Evolutionary conservation across 2,888 invertebrate species (phyloP).

Genomic region (Helicoverpa assulta): DNA sequence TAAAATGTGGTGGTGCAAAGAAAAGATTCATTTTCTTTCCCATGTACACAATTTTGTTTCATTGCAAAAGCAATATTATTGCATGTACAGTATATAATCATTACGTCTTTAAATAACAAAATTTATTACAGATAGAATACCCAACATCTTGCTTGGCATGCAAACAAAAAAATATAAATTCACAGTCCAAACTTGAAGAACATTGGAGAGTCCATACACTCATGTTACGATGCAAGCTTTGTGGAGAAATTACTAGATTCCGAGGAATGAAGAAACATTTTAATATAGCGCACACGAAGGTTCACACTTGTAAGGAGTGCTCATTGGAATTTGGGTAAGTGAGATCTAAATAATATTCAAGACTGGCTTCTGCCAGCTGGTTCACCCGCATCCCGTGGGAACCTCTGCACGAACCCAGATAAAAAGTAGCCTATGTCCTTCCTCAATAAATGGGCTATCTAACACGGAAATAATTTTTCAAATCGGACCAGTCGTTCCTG

Average conservation of each 20-base stretch:
- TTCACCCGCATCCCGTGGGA: too few relatives aligned
- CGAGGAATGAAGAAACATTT: slow-evolving; percentile 61
- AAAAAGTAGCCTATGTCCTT: too few relatives aligned
- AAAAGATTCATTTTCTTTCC: background rate
- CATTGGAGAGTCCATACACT: slow-evolving; percentile 51
- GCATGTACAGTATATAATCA: too few relatives aligned
- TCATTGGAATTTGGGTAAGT: slow-evolving; percentile 64
- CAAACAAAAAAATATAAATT: background rate
- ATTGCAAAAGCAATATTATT: too few relatives aligned
- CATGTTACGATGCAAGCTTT: slow-evolving; percentile 65
- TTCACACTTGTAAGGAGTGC: slow-evolving; percentile 69
- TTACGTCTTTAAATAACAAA: background rate
- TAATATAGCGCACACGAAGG: slow-evolving; percentile 59
- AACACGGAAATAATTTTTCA: too few relatives aligned
- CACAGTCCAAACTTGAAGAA: slow-evolving; percentile 18
- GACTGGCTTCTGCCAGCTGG: too few relatives aligned
- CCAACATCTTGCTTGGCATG: slow-evolving; percentile 45
- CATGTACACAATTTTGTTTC: too few relatives aligned
- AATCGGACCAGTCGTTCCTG: too few relatives aligned
- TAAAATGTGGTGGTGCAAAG: too few relatives aligned
- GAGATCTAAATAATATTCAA: background rate
- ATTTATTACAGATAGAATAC: slow-evolving; percentile 27
- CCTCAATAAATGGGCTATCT: too few relatives aligned
- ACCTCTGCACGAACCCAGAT: too few relatives aligned
- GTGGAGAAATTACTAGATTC: slow-evolving; percentile 50